These are phyloP conservation scores for Silvanus unidentatus DNA, from an alignment of 2,888 invertebrate species.

Conservation along the genomic window DNA sequence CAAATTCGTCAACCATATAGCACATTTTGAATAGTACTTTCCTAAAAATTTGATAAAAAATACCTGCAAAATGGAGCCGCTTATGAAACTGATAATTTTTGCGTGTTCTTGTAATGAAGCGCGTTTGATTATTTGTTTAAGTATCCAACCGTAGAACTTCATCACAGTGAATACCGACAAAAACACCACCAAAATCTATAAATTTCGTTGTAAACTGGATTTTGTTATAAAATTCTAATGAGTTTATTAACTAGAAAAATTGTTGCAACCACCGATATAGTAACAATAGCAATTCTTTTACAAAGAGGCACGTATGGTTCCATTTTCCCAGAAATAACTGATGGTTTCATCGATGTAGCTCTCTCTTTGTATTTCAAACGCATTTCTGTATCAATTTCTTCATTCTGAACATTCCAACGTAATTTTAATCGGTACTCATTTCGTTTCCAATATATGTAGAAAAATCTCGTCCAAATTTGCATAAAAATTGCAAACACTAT, in stretches of 20 bases:
- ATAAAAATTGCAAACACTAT: slow-evolving; percentile 35
- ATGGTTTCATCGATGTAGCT: slow-evolving; percentile 10
- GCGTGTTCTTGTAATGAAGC: slow-evolving; percentile 2
- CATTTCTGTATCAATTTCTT: slow-evolving; percentile 17
- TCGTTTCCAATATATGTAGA: slow-evolving; percentile 36
- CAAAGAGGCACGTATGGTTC: slow-evolving; percentile 18
- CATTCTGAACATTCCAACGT: slow-evolving; percentile 30
- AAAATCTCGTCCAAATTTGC: slow-evolving; percentile 37
- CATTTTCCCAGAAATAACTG: slow-evolving; percentile 15
- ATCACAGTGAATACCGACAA: slow-evolving; percentile 17
- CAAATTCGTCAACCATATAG: slow-evolving; percentile 33
- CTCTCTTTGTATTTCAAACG: slow-evolving; percentile 16
- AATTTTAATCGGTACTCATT: slow-evolving; percentile 27
- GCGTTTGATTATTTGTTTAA: no score
- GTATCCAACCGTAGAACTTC: no score
- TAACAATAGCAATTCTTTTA: no score
- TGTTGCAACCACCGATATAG: no score
- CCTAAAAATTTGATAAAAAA: slow-evolving; percentile 29
- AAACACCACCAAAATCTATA: slow-evolving; percentile 17
- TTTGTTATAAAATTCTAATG: no score
- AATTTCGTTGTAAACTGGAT: neutral
- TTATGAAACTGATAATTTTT: slow-evolving; percentile 15
- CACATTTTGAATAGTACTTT: slow-evolving; percentile 15
- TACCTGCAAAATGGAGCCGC: slow-evolving; percentile 24
- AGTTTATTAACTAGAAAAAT: neutral